Percentiles rank a stretch among this genome's conserved stretches.
These are phyloP conservation scores for Sebastolobus alascanus DNA, from an alignment of 2,797 vertebrate genomes.

Conservation along the genomic window DNA sequence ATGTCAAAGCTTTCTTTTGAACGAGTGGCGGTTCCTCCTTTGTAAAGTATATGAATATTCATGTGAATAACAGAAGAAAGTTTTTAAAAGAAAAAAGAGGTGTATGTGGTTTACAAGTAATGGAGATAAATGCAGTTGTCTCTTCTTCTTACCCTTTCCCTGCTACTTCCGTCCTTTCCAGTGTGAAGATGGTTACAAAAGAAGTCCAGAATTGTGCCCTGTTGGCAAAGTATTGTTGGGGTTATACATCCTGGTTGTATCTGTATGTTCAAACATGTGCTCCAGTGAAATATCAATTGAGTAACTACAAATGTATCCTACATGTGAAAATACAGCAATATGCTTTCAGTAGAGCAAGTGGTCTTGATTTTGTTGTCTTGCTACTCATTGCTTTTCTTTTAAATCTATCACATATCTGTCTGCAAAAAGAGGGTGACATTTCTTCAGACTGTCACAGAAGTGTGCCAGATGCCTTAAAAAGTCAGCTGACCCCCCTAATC, in stretches of 20 bases:
- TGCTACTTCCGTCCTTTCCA: slow-evolving; percentile 50
- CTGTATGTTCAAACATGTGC: slow-evolving; percentile 45
- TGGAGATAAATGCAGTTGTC: slow-evolving; percentile 18
- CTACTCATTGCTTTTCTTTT: background rate
- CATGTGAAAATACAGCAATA: slow-evolving; percentile 71
- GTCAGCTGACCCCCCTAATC: slow-evolving; percentile 59
- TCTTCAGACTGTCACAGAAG: slow-evolving; percentile 49
- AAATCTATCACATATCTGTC: slow-evolving; percentile 16
- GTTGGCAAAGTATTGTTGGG: slow-evolving; percentile 31
- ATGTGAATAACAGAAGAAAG: slow-evolving; percentile 20
- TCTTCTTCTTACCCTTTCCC: slow-evolving; percentile 18
- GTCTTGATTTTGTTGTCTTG: slow-evolving; percentile 16
- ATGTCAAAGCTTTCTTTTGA: slow-evolving; percentile 40
- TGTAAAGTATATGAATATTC: slow-evolving; percentile 22
- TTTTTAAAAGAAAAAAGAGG: background rate
- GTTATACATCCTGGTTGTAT: slow-evolving; percentile 30
- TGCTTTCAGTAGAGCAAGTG: slow-evolving; percentile 35
- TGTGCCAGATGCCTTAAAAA: slow-evolving; percentile 66
- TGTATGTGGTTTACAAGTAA: slow-evolving; percentile 46
- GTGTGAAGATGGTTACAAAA: slow-evolving; percentile 40
- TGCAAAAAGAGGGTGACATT: slow-evolving; percentile 6
- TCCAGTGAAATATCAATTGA: slow-evolving; percentile 39
- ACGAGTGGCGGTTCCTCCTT: slow-evolving; percentile 24
- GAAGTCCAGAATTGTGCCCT: slow-evolving; percentile 36
- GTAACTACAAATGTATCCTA: slow-evolving; percentile 52